Evolutionary conservation across 2,888 invertebrate species (phyloP), one percentile per base, ranked within the genome.

Genomic region (Lasioglossum zephyrum): DNA sequence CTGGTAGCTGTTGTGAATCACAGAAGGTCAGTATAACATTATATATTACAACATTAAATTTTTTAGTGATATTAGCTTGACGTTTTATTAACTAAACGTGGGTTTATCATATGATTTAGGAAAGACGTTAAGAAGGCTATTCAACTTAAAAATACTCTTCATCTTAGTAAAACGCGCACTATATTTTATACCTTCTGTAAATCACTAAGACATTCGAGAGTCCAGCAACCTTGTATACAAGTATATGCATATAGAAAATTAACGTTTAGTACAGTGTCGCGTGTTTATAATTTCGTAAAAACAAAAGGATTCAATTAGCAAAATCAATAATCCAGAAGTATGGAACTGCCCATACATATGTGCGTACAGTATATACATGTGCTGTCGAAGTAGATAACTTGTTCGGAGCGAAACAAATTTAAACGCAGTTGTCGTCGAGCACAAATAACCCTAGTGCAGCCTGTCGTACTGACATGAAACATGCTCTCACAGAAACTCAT

Each of bases 1-100:
- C 94, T 97, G 31, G 95, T 97, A 57, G 97, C 97, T 2, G 96
- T 97, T 39, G 95, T 96, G 86, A 96, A 96, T 92, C 96, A 96
- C 86, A 93, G 94, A 86, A 96, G 96, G 97, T 97, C 95, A 96
- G 95, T 93, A 26, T 18, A 78, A 41, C 2, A 60, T n/a, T 41
- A 3, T 0, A 36, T 36, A 36, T 36, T 36, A 36, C 36, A 36
- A 3, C 36, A 36, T 36, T 36, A 36, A 36, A 36, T 8, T 13
- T 41, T 26, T 22, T 60, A 18, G 49, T 4, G 16, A 11, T 22
- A 53, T 9, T 53, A 22, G 2, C 53, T 22, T 18, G 4, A 6
- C 6, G 4, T 39, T 39, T 39, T 39, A 5, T 5, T n/a, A 31
- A 18, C n/a, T 16, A 9, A 53, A 53, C n/a, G 22, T n/a, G 9